A percentile compares a stretch with the other conserved stretches of the same genome.
phyloP scores from a whole-genome alignment of 1,140 invertebrate genomes.

The Sogatella furcifera region DNA sequence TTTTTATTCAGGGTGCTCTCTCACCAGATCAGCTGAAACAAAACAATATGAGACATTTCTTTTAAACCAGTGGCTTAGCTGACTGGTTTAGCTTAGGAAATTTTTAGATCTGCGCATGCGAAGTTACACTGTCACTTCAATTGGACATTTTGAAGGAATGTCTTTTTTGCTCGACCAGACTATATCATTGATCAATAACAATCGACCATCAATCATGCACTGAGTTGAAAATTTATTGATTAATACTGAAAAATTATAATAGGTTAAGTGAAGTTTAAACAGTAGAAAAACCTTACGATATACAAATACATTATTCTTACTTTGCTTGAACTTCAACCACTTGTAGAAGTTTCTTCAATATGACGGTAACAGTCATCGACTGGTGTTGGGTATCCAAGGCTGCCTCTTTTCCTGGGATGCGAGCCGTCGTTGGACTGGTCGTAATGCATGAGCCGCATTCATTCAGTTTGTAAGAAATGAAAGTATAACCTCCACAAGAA shows the following conservation, averaged over 20 bases:
- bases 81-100: too few relatives aligned
- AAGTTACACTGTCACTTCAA: too few relatives aligned
- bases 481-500: slow-evolving; percentile 76
- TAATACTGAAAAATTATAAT: not conserved
- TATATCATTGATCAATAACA: too few relatives aligned
- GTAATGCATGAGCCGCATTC: slow-evolving; percentile 60
- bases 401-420: slow-evolving; percentile 43
- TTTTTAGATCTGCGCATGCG: too few relatives aligned
- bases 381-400: slow-evolving; percentile 47
- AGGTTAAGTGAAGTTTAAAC: too few relatives aligned
- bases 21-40: too few relatives aligned
- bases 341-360: slow-evolving; percentile 73
- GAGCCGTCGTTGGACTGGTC: slow-evolving; percentile 45
- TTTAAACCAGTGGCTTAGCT: too few relatives aligned
- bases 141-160: too few relatives aligned
- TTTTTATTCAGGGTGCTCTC: too few relatives aligned
- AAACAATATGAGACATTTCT: too few relatives aligned
- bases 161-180: too few relatives aligned
- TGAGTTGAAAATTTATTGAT: not conserved
- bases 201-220: too few relatives aligned
- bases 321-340: slow-evolving; percentile 91
- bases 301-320: slow-evolving; percentile 36
- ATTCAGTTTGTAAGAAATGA: slow-evolving; percentile 75
- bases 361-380: slow-evolving; percentile 47
- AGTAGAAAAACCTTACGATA: not conserved